Conservation (phyloP, 2,888 invertebrate genomes). For the Gastrophysa polygoni region DNA sequence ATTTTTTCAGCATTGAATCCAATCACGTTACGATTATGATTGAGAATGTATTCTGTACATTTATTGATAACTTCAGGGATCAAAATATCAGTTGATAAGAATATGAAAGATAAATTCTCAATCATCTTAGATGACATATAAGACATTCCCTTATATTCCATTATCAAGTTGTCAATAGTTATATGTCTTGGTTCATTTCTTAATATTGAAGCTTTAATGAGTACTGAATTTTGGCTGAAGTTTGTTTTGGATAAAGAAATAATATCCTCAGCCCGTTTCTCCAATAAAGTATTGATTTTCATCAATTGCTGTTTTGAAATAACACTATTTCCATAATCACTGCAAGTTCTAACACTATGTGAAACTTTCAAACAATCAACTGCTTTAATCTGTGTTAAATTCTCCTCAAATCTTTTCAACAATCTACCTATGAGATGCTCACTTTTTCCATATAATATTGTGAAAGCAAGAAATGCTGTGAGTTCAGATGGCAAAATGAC, state of each 20-base stretch:
- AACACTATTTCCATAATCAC: constrained; percentile 10
- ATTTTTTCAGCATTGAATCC: constrained; percentile 63
- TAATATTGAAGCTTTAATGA: constrained; percentile 47
- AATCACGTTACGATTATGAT: constrained; percentile 56
- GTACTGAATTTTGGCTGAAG: constrained; percentile 19
- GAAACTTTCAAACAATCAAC: constrained; percentile 28
- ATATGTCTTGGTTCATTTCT: too few species aligned
- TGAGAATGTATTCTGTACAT: constrained; percentile 58
- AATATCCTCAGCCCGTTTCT: constrained; percentile 26
- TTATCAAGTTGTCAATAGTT: constrained; percentile 53
- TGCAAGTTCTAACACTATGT: constrained; percentile 13
- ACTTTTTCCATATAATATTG: constrained; percentile 25
- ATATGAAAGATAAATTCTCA: constrained; percentile 57
- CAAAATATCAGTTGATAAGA: constrained; percentile 55
- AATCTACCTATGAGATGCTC: constrained; percentile 40
- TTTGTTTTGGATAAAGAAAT: constrained; percentile 15
- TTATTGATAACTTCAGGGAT: constrained; percentile 60
- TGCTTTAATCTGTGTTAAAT: constrained; percentile 25
- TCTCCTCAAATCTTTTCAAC: constrained; percentile 40
- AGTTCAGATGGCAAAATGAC: constrained; percentile 56
- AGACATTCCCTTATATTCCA: constrained; percentile 49
- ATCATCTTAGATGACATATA: constrained; percentile 59
- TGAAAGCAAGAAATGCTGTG: constrained; percentile 37
- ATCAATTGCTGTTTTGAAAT: constrained; percentile 21
- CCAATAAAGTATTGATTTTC: constrained; percentile 30